Evolutionary conservation across 2,797 vertebrate species (phyloP).

Genomic region (Trachops cirrhosus): DNA sequence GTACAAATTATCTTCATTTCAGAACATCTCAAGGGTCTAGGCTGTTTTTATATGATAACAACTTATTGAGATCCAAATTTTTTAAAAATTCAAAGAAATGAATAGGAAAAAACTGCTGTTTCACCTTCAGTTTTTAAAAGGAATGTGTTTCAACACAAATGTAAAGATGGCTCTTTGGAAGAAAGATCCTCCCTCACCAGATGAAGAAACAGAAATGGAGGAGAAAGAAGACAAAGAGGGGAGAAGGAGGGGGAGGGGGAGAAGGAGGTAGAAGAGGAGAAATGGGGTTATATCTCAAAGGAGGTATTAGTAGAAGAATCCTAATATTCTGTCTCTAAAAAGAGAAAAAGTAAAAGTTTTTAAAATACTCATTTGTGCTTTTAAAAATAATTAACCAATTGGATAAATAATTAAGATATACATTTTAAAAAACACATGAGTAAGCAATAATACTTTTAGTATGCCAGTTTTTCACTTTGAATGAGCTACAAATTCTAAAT

Average conservation of each 20-base stretch:
- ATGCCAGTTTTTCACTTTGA: not conserved
- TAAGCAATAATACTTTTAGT: not conserved
- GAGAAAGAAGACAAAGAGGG: fast-evolving
- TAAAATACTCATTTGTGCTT: not conserved
- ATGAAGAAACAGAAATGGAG: not conserved
- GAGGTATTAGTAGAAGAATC: not conserved
- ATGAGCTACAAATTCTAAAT: not conserved
- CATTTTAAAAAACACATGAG: not conserved
- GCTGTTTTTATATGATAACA: conserved; percentile 46
- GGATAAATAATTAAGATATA: not conserved
- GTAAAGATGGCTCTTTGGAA: not conserved
- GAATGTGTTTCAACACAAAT: not conserved
- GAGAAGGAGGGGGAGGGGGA: fast-evolving
- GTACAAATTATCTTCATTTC: not conserved
- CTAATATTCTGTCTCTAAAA: not conserved
- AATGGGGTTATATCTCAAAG: not conserved
- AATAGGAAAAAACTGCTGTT: not conserved
- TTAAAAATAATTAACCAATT: not conserved
- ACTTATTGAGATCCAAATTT: not conserved
- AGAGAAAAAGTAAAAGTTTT: not conserved
- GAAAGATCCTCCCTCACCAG: not conserved
- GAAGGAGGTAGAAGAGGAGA: not conserved
- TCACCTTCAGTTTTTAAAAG: not conserved
- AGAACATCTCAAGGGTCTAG: conserved; percentile 31
- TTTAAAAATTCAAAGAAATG: not conserved